Base-by-base conservation (phyloP, 2,113 vertebrate species). In the Thalassarche chlororhynchos region DNA sequence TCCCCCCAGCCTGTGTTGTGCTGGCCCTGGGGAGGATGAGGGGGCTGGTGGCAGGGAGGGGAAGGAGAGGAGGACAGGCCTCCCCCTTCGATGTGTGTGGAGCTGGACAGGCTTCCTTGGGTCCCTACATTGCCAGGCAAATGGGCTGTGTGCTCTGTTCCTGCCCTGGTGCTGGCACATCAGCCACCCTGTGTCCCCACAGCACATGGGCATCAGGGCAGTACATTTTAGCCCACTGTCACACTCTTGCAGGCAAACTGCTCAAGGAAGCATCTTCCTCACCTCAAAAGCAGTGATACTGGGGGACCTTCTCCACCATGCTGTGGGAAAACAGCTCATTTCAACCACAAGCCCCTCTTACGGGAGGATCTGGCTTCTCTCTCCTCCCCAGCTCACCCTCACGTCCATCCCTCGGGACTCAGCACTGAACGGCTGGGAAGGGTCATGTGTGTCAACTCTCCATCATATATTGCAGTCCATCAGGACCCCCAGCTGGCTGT, bases 1-100 rank as follows among this genome's bases (percentile, higher is more conserved):
- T 36, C 34, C 16, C 51, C 26, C 12, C n/a, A 55, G 52, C 44
- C n/a, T 60, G n/a, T 60, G 38, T 47, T 76, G 57, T 93, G 40
- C 54, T 79, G 44, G 26, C 24, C 44, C 17, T 68, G 60, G 18
- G 54, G 28, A 84, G 23, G 29, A 11, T 70, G 55, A 62, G 7
- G 20, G 19, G 10, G 6, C 18, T 96, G 40, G 61, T 64, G 65
- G 19, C 44, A 71, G 29, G 36, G 8, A 87, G 28, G 23, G 13
- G 57, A 58, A 69, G 52, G 31, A 75, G 11, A 34, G 26, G 51
- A 71, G 75, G 36, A 57, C 54, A 89, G 34, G 77, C 18, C 24
- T 54, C 10, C 5, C 8, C 1, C 0, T 72, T 26, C 1, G 2
- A 31, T 2, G 2, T 32, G 40, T 4, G 44, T 82, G 26, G 29